Evolutionary conservation across 2,888 invertebrate species (phyloP), one percentile per base, ranked within the genome.

Genomic region (Drosophila acutilabella): DNA sequence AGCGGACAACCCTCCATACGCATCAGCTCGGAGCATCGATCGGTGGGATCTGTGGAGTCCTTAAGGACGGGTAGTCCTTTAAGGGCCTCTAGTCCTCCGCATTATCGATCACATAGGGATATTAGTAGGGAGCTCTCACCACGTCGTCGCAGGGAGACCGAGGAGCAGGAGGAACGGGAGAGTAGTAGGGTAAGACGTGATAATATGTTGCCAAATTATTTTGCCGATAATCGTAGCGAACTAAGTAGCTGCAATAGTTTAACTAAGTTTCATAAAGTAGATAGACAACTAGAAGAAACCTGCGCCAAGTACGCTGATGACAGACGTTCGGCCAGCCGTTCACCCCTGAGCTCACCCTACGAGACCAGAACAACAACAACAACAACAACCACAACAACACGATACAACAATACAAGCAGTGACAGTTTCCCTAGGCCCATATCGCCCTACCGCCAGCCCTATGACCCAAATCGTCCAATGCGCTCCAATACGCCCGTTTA

Each of bases 191-290:
- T 90, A 90, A 91, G 92, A 90, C 89, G 91, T 84, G 90, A 91
- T 89, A 90, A 90, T 83, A 89, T 90, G 84, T 90, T 92, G 88
- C 90, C 91, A 91, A 92, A 91, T 90, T 87, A 88, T 90, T 85
- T 84, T 76, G 82, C 64, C 80, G 87, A 89, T 86, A 86, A 88
- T 79, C 82, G 81, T 91, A 91, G 91, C 81, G 88, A 87, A 75
- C 75, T 88, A 86, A 90, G 90, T 84, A 90, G 88, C 82, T 82
- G 87, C 85, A 81, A 80, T 91, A 91, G 91, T 90, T 90, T 91
- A 92, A 91, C 87, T 84, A 91, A 91, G 88, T 91, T 90, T 90
- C 90, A 91, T 88, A 91, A 91, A 91, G 92, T 91, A 92, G 91
- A 91, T 91, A 91, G 91, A 79, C 90, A 91, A 91, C 91, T 92